Percentiles rank a stretch among this genome's conserved stretches.
Conservation (phyloP, 1,140 invertebrate genomes). For the Idris sp. region DNA sequence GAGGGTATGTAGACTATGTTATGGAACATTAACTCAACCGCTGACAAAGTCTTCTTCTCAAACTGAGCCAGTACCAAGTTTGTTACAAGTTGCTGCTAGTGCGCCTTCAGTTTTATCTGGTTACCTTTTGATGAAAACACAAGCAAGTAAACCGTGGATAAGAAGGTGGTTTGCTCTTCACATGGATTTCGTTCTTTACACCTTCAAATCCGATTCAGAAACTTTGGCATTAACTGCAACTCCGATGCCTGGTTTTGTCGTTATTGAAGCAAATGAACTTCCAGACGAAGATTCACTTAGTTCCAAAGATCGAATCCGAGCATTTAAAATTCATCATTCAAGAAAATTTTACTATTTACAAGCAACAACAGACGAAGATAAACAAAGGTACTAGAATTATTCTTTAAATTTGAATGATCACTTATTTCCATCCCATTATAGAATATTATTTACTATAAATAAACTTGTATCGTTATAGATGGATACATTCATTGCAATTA, state of each 20-base stretch:
- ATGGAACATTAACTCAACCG: slow-evolving; percentile 73
- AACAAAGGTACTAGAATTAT: slow-evolving; percentile 71
- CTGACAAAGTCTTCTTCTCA: slow-evolving; percentile 71
- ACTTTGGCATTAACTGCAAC: slow-evolving; percentile 81
- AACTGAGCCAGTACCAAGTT: slow-evolving; percentile 72
- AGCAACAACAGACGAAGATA: slow-evolving; percentile 75
- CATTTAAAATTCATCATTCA: slow-evolving; percentile 81
- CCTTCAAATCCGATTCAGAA: slow-evolving; percentile 81
- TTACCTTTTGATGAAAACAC: slow-evolving; percentile 80
- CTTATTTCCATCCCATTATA: no score
- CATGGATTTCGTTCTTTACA: slow-evolving; percentile 83
- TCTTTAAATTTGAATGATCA: background rate
- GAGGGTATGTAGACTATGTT: slow-evolving; percentile 75
- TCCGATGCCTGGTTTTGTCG: slow-evolving; percentile 81
- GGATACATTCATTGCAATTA: slow-evolving; percentile 76
- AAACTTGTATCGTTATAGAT: no score
- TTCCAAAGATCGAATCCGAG: slow-evolving; percentile 75
- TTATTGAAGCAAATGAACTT: slow-evolving; percentile 72
- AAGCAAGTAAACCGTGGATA: slow-evolving; percentile 80
- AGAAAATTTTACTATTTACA: slow-evolving; percentile 80
- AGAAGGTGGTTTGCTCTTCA: slow-evolving; percentile 82
- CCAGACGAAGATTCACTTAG: slow-evolving; percentile 73
- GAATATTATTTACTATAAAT: no score
- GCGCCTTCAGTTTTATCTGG: slow-evolving; percentile 80
- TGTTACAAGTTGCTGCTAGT: slow-evolving; percentile 80